Conservation (phyloP, 2,113 vertebrate genomes). For the Gobiocypris rarus region DNA sequence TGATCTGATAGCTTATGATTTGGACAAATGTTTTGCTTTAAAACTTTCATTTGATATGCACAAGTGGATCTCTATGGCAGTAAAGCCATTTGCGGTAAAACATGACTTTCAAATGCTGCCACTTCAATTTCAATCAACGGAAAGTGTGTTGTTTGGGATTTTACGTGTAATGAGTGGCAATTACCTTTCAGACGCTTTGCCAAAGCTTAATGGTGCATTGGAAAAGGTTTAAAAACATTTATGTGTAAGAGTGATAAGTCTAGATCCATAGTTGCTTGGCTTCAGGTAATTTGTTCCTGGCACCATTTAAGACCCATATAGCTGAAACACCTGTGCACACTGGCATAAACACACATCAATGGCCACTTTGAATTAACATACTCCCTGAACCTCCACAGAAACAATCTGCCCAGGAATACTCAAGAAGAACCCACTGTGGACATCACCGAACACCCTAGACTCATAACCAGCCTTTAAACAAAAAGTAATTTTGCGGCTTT, state of each 20-base stretch:
- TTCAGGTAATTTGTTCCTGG: conserved; percentile 13
- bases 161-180: conserved; percentile 8
- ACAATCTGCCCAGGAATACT: neutral
- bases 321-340: neutral
- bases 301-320: conserved; percentile 17
- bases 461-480: neutral
- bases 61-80: conserved; percentile 4
- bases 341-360: neutral
- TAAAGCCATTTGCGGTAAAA: conserved; percentile 1
- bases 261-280: neutral
- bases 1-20: neutral
- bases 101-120: neutral
- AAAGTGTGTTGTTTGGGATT: conserved; percentile 2
- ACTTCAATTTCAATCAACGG: conserved; percentile 25
- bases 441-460: neutral
- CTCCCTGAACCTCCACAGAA: neutral
- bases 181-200: neutral
- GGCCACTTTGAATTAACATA: neutral
- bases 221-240: conserved; percentile 29
- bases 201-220: conserved; percentile 19
- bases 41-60: conserved; percentile 9
- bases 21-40: neutral
- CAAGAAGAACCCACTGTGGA: neutral
- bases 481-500: neutral
- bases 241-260: conserved; percentile 11